Evolutionary conservation across 53 echinoderm and acorn worm species (phyloP).

Genomic region (Crossaster papposus): DNA sequence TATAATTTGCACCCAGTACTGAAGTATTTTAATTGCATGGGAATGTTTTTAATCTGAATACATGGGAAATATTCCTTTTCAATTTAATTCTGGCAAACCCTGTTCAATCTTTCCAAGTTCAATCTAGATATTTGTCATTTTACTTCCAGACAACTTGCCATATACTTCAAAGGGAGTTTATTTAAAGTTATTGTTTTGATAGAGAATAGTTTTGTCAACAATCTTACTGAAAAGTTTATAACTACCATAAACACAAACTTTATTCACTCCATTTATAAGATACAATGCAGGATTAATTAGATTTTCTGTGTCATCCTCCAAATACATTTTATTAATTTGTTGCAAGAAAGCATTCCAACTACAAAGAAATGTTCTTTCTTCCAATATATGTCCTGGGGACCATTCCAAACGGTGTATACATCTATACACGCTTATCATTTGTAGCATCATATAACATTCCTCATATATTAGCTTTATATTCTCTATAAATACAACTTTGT

Average conservation of each 20-base stretch:
- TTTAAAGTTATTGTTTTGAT: too few species aligned
- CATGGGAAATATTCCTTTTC: background rate
- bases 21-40: constrained; percentile 13
- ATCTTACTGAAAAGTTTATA: too few species aligned
- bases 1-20: background rate
- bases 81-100: background rate
- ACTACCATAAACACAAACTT: too few species aligned
- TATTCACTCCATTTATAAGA: too few species aligned
- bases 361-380: background rate
- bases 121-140: background rate
- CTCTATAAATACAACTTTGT: constrained; percentile 21
- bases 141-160: background rate
- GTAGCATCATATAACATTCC: constrained; percentile 37
- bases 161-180: too few species aligned
- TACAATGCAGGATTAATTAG: too few species aligned
- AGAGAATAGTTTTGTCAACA: too few species aligned
- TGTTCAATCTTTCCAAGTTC: background rate
- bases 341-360: background rate
- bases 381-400: background rate
- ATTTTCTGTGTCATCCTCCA: too few species aligned
- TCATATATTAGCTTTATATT: constrained; percentile 49
- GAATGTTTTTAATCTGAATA: constrained; percentile 36
- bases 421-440: background rate
- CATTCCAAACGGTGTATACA: background rate
- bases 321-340: background rate